Conservation (phyloP, 2,113 vertebrate genomes). For the Nymphicus hollandicus region DNA sequence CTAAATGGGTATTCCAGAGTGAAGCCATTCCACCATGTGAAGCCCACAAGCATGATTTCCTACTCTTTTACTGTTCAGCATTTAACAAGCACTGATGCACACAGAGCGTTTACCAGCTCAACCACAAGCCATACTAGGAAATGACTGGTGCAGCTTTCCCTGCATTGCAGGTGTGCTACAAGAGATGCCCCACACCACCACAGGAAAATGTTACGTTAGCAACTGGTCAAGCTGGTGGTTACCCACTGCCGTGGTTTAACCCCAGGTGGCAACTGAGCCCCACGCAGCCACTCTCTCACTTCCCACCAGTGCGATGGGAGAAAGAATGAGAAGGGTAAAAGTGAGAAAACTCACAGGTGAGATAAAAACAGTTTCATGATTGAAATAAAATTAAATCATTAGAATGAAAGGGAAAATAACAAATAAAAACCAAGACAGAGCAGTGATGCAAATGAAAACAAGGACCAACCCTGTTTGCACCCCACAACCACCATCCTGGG, state of each 20-base stretch:
- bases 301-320: too few species aligned
- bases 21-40: neutral
- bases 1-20: accelerated
- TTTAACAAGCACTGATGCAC: neutral
- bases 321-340: neutral
- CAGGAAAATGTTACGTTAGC: neutral
- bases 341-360: too few species aligned
- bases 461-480: neutral
- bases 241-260: accelerated
- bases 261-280: neutral
- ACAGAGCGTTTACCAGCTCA: neutral
- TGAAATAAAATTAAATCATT: neutral
- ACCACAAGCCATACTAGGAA: neutral
- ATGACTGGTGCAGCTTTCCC: neutral
- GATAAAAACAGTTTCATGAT: neutral
- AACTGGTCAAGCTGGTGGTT: neutral
- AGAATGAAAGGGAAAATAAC: neutral
- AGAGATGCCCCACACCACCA: neutral
- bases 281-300: neutral
- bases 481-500: neutral
- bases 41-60: neutral
- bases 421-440: neutral
- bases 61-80: neutral
- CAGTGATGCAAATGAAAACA: neutral
- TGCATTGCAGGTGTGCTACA: accelerated